A percentile compares a stretch with the other conserved stretches of the same genome.
Conservation (phyloP, 1,140 invertebrate genomes). For the Metopolophium dirhodum region DNA sequence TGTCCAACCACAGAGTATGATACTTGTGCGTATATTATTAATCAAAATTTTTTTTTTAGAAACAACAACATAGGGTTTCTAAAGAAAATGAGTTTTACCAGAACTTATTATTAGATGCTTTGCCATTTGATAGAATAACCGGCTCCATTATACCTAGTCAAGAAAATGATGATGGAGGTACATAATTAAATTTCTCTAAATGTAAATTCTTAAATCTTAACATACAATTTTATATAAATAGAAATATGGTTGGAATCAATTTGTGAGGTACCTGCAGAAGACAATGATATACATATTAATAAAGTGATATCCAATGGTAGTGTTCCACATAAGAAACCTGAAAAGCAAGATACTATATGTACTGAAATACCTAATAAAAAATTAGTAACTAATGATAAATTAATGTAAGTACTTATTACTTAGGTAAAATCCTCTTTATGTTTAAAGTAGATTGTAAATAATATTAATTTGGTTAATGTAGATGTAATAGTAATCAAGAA, state of each 20-base stretch:
- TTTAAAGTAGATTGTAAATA: background rate
- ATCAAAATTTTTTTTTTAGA: slow-evolving; percentile 65
- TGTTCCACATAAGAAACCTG: slow-evolving; percentile 43
- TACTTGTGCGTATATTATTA: background rate
- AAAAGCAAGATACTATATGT: slow-evolving; percentile 45
- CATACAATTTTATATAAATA: background rate
- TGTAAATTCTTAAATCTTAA: background rate
- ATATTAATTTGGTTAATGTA: background rate
- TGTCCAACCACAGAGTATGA: background rate
- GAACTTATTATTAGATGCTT: slow-evolving; percentile 87
- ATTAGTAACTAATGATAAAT: slow-evolving; percentile 53
- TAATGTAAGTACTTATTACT: slow-evolving; percentile 40
- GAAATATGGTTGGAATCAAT: slow-evolving; percentile 56
- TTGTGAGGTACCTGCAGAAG: slow-evolving; percentile 30
- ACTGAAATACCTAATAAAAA: slow-evolving; percentile 49
- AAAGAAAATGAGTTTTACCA: slow-evolving; percentile 96
- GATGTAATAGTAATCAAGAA: slow-evolving; percentile 49
- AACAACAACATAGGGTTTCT: slow-evolving; percentile 90
- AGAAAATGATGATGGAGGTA: slow-evolving; percentile 68
- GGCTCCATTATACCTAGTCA: slow-evolving; percentile 66
- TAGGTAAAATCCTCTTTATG: background rate
- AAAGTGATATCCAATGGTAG: slow-evolving; percentile 50
- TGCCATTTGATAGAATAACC: slow-evolving; percentile 74
- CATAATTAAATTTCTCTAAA: background rate
- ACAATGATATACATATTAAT: slow-evolving; percentile 47